Percentiles rank a stretch among this genome's conserved stretches.
Evolutionary conservation across 2,797 vertebrate species (phyloP).

Genomic region (Leptoclinus maculatus): DNA sequence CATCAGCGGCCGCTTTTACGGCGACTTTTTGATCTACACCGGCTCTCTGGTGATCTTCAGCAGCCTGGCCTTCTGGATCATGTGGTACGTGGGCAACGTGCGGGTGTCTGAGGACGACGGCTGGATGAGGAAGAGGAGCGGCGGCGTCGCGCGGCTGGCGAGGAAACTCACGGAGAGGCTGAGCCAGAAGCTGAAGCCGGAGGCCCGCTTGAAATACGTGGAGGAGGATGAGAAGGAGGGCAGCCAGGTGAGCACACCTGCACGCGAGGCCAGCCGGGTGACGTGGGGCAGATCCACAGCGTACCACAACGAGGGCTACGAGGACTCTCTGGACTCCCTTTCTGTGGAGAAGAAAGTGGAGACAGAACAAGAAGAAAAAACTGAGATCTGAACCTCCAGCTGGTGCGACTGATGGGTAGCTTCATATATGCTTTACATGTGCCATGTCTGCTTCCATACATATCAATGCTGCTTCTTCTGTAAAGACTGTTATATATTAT

Average conservation of each 20-base stretch:
- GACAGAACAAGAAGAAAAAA: not conserved
- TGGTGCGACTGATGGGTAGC: not conserved
- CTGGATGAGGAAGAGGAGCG: not conserved
- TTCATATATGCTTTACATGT: not conserved
- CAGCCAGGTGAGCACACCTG: not conserved
- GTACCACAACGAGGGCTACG: slow-evolving; percentile 73
- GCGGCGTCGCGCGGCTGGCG: slow-evolving; percentile 67
- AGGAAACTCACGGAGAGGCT: slow-evolving; percentile 77
- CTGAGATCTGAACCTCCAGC: not conserved
- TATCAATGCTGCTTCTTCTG: not conserved
- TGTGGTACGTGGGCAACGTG: slow-evolving; percentile 87
- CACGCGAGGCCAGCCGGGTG: slow-evolving; percentile 57
- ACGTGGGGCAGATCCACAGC: slow-evolving; percentile 75
- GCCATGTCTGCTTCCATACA: not conserved
- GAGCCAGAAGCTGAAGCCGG: slow-evolving; percentile 39
- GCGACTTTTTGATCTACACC: slow-evolving; percentile 85
- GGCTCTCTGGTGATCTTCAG: slow-evolving; percentile 81
- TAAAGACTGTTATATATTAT: not conserved
- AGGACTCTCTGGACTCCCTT: slow-evolving; percentile 40
- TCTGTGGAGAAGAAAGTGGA: not conserved
- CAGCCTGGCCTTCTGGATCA: slow-evolving; percentile 82
- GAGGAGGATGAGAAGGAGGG: not conserved
- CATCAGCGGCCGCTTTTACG: slow-evolving; percentile 75
- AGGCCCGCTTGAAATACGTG: not conserved
- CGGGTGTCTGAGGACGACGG: slow-evolving; percentile 48